These are phyloP conservation scores for Acronicta alni DNA, from an alignment of 2,888 invertebrate genomes.

Conservation along the genomic window DNA sequence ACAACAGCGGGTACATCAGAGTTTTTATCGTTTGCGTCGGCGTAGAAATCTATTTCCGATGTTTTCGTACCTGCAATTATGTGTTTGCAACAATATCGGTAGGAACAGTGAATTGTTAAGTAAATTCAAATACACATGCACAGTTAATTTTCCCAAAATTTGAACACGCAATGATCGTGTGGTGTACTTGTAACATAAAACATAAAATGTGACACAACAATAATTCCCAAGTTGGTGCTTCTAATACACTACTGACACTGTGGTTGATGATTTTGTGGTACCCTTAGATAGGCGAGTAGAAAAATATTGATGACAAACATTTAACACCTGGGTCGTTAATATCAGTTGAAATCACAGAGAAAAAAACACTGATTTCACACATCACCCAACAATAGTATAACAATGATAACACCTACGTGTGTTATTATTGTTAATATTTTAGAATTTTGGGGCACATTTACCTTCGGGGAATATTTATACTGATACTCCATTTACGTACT, in stretches of 20 bases:
- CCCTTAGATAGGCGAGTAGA: background rate
- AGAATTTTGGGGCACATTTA: too few species aligned
- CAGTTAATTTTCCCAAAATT: slow-evolving; percentile 21
- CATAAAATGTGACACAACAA: slow-evolving; percentile 18
- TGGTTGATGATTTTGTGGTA: slow-evolving; percentile 11
- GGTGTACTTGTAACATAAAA: slow-evolving; percentile 32
- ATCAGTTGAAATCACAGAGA: slow-evolving; percentile 6
- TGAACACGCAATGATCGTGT: slow-evolving; percentile 18
- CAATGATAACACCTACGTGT: too few species aligned
- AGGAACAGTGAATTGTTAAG: slow-evolving; percentile 26
- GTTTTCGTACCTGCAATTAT: slow-evolving; percentile 81
- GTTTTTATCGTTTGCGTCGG: slow-evolving; percentile 70
- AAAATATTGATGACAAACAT: slow-evolving; percentile 13
- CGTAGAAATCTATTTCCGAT: slow-evolving; percentile 86
- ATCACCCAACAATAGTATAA: background rate
- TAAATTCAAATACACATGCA: slow-evolving; percentile 17
- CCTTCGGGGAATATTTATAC: too few species aligned
- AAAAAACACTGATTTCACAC: slow-evolving; percentile 4
- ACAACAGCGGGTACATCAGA: slow-evolving; percentile 64
- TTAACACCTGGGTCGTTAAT: slow-evolving; percentile 11
- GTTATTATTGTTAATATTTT: too few species aligned
- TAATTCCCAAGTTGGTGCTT: slow-evolving; percentile 21
- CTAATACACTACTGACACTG: slow-evolving; percentile 8
- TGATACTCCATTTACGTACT: too few species aligned
- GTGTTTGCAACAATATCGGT: slow-evolving; percentile 52